Base-by-base conservation (phyloP, 2,797 vertebrate species). In the Pyrocephalus nanus region DNA sequence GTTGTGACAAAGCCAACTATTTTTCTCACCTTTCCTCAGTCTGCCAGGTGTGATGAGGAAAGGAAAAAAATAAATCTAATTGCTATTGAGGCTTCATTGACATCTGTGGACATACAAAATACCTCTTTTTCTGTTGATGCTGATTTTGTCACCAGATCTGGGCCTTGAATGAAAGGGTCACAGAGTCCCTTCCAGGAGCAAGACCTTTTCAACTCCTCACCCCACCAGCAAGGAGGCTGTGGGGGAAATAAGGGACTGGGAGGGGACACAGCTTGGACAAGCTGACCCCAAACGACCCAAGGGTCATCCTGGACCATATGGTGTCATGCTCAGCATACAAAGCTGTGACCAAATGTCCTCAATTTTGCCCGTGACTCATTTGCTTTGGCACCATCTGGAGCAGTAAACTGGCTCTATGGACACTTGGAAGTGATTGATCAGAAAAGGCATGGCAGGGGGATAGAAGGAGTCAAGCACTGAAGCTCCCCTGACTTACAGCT, bases 171-270 rank as follows among this genome's bases (percentile, higher is more conserved):
- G 8, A 53, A 67, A 45, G 19, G 10, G 12, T 78, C 36, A 26
- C 11, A 42, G 14, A 2, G 7, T 23, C 55, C 7, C 5, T 66
- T 89, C 29, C 12, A 67, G 42, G 32, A 95, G 12, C 27, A 70
- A 76, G 55, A 9, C 4, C 9, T 72, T 51, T 64, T 14, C 50
- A 27, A 13, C 48, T 71, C 2, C 40, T 60, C 3, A 8, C 29
- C 1, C 15, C 22, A 27, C 17, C 45, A 45, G 42, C 0, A 0
- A 50, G 40, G 0, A 50, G 17, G 8, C 51, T 73, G 38, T 22
- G 9, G 26, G 14, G 7, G 5, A 11, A 40, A 40, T 10, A 32
- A 26, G 47, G 3, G n/a, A 1, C 0, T 53, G 48, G 3, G 53
- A 79, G 13, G 9, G 38, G 34, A 25, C 55, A 48, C 8, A 27